Evolutionary conservation across 1,140 invertebrate genomes (phyloP).

Genomic region (Scaptomyza montana): DNA sequence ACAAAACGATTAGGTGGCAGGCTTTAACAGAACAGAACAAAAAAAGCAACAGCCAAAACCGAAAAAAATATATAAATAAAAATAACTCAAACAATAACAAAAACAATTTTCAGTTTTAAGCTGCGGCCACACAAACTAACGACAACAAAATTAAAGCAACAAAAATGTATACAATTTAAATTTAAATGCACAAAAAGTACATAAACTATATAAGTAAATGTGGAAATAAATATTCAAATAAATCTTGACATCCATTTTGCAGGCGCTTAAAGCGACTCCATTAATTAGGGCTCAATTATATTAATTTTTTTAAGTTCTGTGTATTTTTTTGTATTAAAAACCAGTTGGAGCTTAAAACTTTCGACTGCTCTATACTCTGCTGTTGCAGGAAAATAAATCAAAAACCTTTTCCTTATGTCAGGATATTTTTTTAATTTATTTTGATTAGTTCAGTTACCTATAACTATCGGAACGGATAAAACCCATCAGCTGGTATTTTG

Average conservation of each 20-base stretch:
- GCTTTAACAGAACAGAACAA: conserved; percentile 19
- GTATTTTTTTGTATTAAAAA: background rate
- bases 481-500: too few species aligned
- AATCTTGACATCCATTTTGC: conserved; percentile 27
- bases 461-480: too few species aligned
- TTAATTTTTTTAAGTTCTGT: background rate
- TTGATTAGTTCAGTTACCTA: too few species aligned
- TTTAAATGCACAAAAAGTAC: conserved; percentile 3
- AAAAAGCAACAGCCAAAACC: conserved; percentile 17
- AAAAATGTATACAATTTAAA: conserved; percentile 12
- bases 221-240: conserved; percentile 22
- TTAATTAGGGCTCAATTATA: conserved; percentile 32
- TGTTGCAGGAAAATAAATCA: too few species aligned
- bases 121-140: conserved; percentile 26
- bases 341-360: too few species aligned
- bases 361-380: background rate
- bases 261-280: conserved; percentile 33
- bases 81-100: conserved; percentile 18
- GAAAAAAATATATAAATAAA: background rate
- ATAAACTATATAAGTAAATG: conserved; percentile 1
- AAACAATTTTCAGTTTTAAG: conserved; percentile 27
- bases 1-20: conserved; percentile 72
- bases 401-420: too few species aligned
- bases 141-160: conserved; percentile 6
- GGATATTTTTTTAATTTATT: background rate